Conservation (phyloP, 2,113 vertebrate genomes). For the Cromileptes altivelis region DNA sequence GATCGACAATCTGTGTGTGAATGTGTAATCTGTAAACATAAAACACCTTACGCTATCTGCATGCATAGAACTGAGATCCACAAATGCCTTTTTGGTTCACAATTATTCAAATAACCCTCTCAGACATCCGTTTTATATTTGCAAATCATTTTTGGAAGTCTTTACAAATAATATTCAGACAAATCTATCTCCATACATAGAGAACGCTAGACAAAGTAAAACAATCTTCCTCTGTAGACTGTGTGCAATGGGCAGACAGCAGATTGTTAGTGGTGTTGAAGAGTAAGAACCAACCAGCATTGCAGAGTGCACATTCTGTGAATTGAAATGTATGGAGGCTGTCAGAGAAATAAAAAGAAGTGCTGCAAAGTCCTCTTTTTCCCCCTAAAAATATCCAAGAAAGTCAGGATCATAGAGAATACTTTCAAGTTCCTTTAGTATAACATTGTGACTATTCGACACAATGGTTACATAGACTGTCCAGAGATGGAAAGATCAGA, state of each 20-base stretch:
- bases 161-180: no score
- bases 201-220: background rate
- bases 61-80: no score
- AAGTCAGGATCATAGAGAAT: background rate
- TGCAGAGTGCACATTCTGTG: background rate
- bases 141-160: no score
- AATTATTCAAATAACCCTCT: no score
- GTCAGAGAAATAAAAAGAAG: background rate
- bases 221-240: background rate
- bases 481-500: background rate
- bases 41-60: no score
- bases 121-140: no score
- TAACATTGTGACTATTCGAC: background rate
- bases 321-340: background rate
- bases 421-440: background rate
- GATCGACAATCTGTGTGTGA: no score
- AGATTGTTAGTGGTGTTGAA: background rate
- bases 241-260: conserved; percentile 5
- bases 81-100: no score
- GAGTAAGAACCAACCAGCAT: conserved; percentile 1
- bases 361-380: background rate
- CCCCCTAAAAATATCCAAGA: background rate
- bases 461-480: background rate
- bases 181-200: background rate
- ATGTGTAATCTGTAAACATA: no score